A percentile compares a stretch with the other conserved stretches of the same genome.
These are phyloP conservation scores for Conopomorpha cramerella DNA, from an alignment of 1,140 invertebrate species.

Conservation along the genomic window DNA sequence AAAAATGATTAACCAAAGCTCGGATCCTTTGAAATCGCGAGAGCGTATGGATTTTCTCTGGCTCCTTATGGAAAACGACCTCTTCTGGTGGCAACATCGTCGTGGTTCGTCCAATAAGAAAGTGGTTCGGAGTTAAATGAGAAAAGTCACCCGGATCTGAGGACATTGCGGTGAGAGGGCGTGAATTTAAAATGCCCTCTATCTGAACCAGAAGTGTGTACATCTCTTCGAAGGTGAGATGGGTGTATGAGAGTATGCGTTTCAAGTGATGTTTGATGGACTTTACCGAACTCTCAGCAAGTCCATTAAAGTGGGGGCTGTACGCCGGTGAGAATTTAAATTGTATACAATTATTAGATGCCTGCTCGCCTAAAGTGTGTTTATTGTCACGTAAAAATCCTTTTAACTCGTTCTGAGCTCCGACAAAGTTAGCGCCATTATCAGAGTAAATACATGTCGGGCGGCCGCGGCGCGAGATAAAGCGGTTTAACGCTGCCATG, in stretches of 20 bases:
- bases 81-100: background rate
- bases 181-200: constrained; percentile 1
- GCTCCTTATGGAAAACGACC: no score
- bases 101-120: background rate
- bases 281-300: constrained; percentile 1
- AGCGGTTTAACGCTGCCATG: no score
- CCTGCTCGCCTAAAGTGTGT: no score
- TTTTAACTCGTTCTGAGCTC: background rate
- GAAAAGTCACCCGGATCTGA: background rate
- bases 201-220: constrained; percentile 1
- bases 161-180: background rate
- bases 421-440: no score
- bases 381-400: no score
- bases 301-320: background rate
- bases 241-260: background rate
- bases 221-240: constrained; percentile 1
- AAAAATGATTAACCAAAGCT: background rate
- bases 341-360: no score
- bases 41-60: background rate
- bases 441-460: no score
- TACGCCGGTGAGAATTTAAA: background rate
- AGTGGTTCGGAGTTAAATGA: background rate
- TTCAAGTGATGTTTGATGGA: constrained; percentile 2
- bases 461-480: no score
- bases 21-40: background rate